Conservation (phyloP, 2,113 vertebrate genomes). For the Pipa parva region DNA sequence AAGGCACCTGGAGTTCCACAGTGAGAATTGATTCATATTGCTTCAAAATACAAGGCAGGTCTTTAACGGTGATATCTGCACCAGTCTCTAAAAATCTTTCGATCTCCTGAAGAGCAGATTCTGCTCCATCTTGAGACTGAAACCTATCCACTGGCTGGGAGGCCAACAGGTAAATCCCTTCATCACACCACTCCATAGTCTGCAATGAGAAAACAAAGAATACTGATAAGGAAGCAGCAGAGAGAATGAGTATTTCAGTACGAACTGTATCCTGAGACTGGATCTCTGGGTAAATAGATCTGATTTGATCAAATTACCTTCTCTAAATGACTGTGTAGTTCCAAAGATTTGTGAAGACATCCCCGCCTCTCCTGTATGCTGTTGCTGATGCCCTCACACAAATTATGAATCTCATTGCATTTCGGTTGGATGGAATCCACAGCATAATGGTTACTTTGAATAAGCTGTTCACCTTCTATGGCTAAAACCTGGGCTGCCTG, state of each 20-base stretch:
- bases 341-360: constrained; percentile 76
- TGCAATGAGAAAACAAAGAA: constrained; percentile 45
- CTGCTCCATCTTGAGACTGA: constrained; percentile 92
- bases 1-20: constrained; percentile 76
- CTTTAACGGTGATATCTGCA: constrained; percentile 72
- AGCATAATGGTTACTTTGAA: constrained; percentile 83
- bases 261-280: too few relatives aligned
- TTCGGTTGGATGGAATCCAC: constrained; percentile 91
- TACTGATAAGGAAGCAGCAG: neutral
- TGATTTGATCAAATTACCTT: constrained; percentile 60
- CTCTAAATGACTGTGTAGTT: constrained; percentile 80
- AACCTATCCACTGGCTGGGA: constrained; percentile 94
- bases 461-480: constrained; percentile 71
- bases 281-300: neutral
- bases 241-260: too few relatives aligned
- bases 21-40: constrained; percentile 82
- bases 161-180: constrained; percentile 91
- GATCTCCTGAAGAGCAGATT: constrained; percentile 88
- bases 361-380: constrained; percentile 60
- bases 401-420: constrained; percentile 76
- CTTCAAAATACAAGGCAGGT: constrained; percentile 67
- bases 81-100: constrained; percentile 84
- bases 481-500: constrained; percentile 69
- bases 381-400: constrained; percentile 61
- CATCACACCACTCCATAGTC: constrained; percentile 89